Conservation (phyloP, 2,888 invertebrate genomes). For the Mantis religiosa region DNA sequence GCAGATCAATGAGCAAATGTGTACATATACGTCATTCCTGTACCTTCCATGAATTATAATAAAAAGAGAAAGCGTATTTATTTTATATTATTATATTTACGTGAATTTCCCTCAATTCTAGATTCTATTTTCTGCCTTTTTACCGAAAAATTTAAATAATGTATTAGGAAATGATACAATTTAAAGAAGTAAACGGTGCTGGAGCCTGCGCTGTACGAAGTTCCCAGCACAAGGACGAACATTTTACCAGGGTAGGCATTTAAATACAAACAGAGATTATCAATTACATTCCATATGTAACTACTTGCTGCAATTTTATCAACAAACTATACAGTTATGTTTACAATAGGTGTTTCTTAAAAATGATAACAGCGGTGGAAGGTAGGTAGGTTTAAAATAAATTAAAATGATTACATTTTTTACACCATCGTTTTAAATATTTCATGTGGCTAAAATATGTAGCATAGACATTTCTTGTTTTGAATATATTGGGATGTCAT, state of each 20-base stretch:
- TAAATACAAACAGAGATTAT: neutral
- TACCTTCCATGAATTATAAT: neutral
- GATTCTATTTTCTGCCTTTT: conserved; percentile 32
- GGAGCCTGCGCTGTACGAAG: neutral
- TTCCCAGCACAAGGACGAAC: neutral
- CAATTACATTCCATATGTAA: neutral
- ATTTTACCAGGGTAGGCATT: neutral
- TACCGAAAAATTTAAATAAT: conserved; percentile 33
- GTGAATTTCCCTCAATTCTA: conserved; percentile 29
- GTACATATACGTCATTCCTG: neutral
- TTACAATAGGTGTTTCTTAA: neutral
- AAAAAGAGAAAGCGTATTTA: conserved; percentile 19
- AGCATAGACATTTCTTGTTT: too few relatives aligned
- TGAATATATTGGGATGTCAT: too few relatives aligned
- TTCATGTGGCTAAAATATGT: too few relatives aligned
- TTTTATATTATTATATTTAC: conserved; percentile 30
- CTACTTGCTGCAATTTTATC: neutral
- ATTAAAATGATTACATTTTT: too few relatives aligned
- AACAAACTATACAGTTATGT: neutral
- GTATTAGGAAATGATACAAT: conserved; percentile 31
- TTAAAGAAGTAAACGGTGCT: conserved; percentile 20
- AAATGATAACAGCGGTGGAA: neutral
- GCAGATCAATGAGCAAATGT: neutral
- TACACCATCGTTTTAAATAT: too few relatives aligned
- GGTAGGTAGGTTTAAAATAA: too few relatives aligned